Evolutionary conservation across 2,797 vertebrate species (phyloP).

Genomic region (Champsocephalus esox): DNA sequence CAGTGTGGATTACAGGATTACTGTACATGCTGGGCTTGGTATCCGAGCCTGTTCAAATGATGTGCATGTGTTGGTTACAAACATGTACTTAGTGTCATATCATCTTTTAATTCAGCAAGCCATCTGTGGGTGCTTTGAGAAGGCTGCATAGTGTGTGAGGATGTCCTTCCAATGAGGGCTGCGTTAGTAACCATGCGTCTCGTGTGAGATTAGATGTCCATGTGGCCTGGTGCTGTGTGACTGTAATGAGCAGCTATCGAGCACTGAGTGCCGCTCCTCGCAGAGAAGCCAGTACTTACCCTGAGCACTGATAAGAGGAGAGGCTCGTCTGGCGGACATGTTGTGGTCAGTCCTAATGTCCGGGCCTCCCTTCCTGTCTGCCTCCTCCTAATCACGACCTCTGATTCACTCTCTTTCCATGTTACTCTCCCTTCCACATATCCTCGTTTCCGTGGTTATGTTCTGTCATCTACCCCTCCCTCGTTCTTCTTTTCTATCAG

Average conservation of each 20-base stretch:
- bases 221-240: conserved; percentile 11
- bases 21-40: conserved; percentile 7
- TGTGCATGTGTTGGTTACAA: conserved; percentile 12
- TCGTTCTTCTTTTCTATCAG: not conserved
- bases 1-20: conserved; percentile 48
- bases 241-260: conserved; percentile 56
- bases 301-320: conserved; percentile 41
- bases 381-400: conserved; percentile 44
- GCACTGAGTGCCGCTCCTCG: conserved; percentile 22
- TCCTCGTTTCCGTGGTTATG: not conserved
- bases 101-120: conserved; percentile 18
- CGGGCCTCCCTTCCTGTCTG: conserved; percentile 36
- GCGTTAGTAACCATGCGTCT: not conserved
- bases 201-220: conserved; percentile 23
- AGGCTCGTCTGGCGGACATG: conserved; percentile 50
- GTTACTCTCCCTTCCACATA: not conserved
- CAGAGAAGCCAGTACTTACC: conserved; percentile 52
- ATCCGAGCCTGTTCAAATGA: conserved; percentile 15
- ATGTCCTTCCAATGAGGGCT: not conserved
- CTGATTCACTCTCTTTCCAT: conserved; percentile 13
- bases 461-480: not conserved
- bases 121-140: conserved; percentile 15
- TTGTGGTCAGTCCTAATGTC: conserved; percentile 47
- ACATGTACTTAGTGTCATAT: not conserved
- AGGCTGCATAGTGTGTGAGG: not conserved